These are phyloP conservation scores for Hypanus sabinus DNA, from an alignment of 2,113 vertebrate genomes.

Conservation along the genomic window DNA sequence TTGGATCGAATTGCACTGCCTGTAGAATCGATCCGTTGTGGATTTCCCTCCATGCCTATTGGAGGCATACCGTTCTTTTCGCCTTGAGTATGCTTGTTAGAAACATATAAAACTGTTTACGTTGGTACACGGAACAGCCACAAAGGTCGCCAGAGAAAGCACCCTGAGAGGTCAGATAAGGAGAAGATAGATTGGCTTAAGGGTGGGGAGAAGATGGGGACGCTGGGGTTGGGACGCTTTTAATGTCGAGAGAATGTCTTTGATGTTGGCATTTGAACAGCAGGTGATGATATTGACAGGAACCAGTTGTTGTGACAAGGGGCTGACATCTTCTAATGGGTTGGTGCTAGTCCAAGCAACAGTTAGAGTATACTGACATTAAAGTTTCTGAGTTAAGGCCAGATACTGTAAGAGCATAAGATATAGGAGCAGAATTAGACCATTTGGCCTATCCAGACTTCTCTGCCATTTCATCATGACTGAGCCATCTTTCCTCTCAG, in stretches of 20 bases:
- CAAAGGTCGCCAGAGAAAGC: background rate
- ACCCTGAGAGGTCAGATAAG: background rate
- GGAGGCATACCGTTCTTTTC: too few species aligned
- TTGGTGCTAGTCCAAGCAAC: background rate
- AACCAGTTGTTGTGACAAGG: slow-evolving; percentile 28
- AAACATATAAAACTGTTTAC: background rate
- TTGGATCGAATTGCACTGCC: background rate
- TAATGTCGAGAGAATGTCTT: background rate
- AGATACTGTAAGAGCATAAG: background rate
- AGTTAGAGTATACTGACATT: background rate
- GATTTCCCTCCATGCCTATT: background rate
- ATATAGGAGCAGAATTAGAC: too few species aligned
- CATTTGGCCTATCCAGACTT: too few species aligned
- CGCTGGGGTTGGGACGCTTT: background rate
- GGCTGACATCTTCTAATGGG: background rate
- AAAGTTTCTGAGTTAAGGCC: background rate
- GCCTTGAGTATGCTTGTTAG: background rate
- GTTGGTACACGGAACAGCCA: background rate
- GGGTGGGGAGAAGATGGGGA: background rate
- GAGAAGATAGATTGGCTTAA: background rate
- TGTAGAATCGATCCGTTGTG: background rate
- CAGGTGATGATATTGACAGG: slow-evolving; percentile 32
- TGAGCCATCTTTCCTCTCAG: too few species aligned
- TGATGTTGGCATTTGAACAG: slow-evolving; percentile 20
- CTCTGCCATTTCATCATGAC: too few species aligned